A percentile compares a stretch with the other conserved stretches of the same genome.
These are phyloP conservation scores for Ficedula albicollis DNA, from an alignment of 2,797 vertebrate genomes.

Conservation along the genomic window DNA sequence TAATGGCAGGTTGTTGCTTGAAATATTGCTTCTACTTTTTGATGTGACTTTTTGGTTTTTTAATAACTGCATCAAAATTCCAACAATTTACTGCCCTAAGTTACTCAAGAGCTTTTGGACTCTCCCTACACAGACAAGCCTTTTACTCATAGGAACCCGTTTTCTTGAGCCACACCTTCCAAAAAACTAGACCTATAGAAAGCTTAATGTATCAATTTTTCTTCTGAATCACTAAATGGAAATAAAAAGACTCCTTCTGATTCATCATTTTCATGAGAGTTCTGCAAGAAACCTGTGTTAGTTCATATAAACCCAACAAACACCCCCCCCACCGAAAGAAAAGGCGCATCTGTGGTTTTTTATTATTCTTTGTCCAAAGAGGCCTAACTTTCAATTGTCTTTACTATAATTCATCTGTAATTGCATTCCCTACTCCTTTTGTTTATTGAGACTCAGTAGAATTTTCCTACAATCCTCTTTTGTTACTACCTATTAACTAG, in stretches of 20 bases:
- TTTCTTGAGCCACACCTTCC: background rate
- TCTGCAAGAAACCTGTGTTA: background rate
- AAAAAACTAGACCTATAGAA: background rate
- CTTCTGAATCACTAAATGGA: background rate
- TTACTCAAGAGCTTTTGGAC: background rate
- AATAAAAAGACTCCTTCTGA: background rate
- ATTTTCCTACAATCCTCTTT: background rate
- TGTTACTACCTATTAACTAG: background rate
- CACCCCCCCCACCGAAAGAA: rapidly evolving
- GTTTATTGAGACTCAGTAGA: background rate
- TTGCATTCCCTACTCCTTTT: background rate
- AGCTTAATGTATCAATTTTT: background rate
- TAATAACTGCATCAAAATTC: background rate
- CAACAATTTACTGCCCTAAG: background rate
- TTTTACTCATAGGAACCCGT: background rate
- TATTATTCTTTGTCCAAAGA: background rate
- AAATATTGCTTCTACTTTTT: background rate
- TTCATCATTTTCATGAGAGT: background rate
- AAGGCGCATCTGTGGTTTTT: background rate
- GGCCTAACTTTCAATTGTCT: background rate
- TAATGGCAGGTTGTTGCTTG: background rate
- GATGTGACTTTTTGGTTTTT: background rate
- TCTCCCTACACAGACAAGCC: background rate
- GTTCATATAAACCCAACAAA: background rate
- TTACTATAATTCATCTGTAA: background rate